Percentiles rank a stretch among this genome's conserved stretches.
These are phyloP conservation scores for Furcifer pardalis DNA, from an alignment of 2,797 vertebrate species.

Conservation along the genomic window DNA sequence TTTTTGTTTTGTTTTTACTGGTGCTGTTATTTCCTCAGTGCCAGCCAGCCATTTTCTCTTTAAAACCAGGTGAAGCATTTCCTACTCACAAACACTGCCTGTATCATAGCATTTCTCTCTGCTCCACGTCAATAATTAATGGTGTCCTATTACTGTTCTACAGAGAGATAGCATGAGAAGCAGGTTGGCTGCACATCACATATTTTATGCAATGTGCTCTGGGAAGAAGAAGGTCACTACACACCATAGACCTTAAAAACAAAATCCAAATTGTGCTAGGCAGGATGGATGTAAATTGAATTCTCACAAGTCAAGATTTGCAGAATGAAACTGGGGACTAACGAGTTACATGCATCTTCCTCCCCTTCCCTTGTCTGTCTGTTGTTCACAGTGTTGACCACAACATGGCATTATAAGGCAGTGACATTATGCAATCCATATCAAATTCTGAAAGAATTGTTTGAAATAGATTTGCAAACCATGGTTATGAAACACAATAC, in stretches of 20 bases:
- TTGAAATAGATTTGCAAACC: neutral
- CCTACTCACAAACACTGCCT: neutral
- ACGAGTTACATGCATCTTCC: too few relatives aligned
- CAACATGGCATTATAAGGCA: neutral
- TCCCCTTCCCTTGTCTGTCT: neutral
- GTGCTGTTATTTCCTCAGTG: neutral
- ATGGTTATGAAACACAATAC: neutral
- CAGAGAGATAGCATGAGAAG: neutral
- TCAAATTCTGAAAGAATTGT: neutral
- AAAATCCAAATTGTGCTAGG: neutral
- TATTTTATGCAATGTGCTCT: neutral
- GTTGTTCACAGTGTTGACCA: neutral
- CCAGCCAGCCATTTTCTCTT: neutral
- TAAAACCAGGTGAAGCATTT: neutral
- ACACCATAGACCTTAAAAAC: neutral
- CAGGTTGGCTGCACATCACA: neutral
- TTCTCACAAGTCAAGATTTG: neutral
- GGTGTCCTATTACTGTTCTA: neutral
- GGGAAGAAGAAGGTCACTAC: neutral
- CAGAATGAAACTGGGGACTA: neutral
- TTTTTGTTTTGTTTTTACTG: constrained; percentile 36
- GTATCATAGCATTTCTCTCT: neutral
- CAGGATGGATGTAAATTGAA: neutral
- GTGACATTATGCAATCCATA: neutral
- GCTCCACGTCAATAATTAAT: neutral